phyloP scores from a whole-genome alignment of 23 tunicate genomes.

The Clavelina lepadiformis region DNA sequence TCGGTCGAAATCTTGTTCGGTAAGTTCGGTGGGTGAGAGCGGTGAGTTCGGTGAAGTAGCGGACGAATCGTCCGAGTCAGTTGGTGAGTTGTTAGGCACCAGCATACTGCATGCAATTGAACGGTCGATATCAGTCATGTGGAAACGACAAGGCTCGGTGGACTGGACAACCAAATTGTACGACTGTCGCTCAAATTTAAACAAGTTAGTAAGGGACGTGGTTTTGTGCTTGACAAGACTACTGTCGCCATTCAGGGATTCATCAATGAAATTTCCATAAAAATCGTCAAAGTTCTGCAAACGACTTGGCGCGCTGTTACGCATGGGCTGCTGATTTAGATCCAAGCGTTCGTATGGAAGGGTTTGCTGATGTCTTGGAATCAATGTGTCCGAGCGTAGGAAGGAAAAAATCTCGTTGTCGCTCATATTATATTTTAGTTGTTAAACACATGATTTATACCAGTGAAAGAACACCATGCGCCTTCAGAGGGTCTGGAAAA shows the following conservation, averaged over 20 bases:
- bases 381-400: too few species aligned
- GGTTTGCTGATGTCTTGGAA: too few species aligned
- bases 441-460: too few species aligned
- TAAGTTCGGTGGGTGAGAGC: background rate
- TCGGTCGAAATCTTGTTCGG: background rate
- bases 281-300: slow-evolving; percentile 19
- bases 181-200: background rate
- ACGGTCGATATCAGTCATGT: background rate
- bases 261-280: background rate
- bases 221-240: background rate
- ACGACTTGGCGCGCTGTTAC: slow-evolving; percentile 52
- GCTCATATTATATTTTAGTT: too few species aligned
- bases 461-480: too few species aligned
- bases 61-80: background rate
- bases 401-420: too few species aligned
- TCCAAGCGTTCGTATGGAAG: too few species aligned
- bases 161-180: background rate
- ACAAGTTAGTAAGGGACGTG: slow-evolving; percentile 19
- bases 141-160: background rate
- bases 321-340: background rate
- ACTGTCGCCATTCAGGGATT: background rate
- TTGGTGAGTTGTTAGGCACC: background rate
- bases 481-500: too few species aligned
- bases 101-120: background rate
- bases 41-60: background rate